Evolutionary conservation across 2,113 vertebrate genomes (phyloP).

Genomic region (Callaeas wilsoni): DNA sequence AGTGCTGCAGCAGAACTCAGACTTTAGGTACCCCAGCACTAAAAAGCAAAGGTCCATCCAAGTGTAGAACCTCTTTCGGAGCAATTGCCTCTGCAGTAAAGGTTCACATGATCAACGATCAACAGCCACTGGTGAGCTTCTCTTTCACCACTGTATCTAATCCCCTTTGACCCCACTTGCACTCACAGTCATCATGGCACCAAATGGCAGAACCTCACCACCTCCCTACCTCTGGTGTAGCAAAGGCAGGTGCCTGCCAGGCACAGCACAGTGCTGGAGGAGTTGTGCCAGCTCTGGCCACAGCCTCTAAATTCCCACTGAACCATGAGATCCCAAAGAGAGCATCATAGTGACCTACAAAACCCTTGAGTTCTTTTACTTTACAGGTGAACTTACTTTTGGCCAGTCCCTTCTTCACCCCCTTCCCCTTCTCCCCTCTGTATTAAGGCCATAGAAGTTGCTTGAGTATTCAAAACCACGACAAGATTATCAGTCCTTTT

Average conservation of each 20-base stretch:
- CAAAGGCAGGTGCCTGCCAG: neutral
- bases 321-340: neutral
- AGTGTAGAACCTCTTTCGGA: neutral
- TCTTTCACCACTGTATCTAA: neutral
- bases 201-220: neutral
- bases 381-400: neutral
- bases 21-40: neutral
- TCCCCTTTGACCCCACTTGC: neutral
- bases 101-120: too few species aligned
- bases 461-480: neutral
- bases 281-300: neutral
- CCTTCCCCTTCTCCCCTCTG: neutral
- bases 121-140: neutral
- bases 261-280: neutral
- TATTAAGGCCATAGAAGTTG: neutral
- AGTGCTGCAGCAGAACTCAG: neutral
- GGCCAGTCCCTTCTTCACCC: neutral
- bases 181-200: neutral
- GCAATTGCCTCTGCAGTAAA: neutral
- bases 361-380: neutral
- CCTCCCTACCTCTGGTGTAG: neutral
- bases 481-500: constrained; percentile 23
- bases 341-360: neutral
- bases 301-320: neutral
- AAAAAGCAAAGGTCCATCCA: neutral